Percentiles rank a stretch among this genome's conserved stretches.
Evolutionary conservation across 2,888 invertebrate genomes (phyloP).

Genomic region (Dryobota labecula): DNA sequence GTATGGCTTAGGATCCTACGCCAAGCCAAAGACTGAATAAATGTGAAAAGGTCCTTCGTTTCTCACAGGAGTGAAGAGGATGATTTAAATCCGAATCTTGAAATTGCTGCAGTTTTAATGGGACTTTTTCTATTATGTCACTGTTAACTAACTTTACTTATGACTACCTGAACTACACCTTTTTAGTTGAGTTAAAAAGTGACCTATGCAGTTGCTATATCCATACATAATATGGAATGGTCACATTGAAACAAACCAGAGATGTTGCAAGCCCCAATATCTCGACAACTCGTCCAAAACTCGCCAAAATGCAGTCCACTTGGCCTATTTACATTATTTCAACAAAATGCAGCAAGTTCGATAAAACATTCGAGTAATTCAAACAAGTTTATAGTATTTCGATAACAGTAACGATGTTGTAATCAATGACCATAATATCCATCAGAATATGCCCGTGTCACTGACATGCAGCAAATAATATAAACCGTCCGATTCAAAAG

Average conservation of each 20-base stretch:
- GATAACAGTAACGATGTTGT: constrained; percentile 65
- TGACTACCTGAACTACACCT: not conserved
- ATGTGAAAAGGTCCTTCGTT: not conserved
- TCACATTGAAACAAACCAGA: constrained; percentile 14
- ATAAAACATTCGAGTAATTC: constrained; percentile 40
- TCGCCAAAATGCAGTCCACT: constrained; percentile 35
- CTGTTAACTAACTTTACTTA: not conserved
- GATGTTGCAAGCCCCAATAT: constrained; percentile 11
- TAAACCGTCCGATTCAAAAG: constrained; percentile 40
- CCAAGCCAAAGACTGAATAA: not conserved
- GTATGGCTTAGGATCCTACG: no score
- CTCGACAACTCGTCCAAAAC: constrained; percentile 9
- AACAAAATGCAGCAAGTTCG: constrained; percentile 22
- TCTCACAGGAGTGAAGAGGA: not conserved
- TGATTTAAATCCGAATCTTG: not conserved
- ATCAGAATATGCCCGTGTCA: constrained; percentile 65
- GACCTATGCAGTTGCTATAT: not conserved
- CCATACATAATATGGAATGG: not conserved
- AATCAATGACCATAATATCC: constrained; percentile 66
- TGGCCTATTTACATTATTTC: constrained; percentile 14
- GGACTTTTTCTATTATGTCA: not conserved
- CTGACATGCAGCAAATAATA: constrained; percentile 64
- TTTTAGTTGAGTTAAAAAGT: not conserved
- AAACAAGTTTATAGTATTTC: constrained; percentile 48
- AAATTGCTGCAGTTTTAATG: not conserved